Evolutionary conservation across 1,140 invertebrate species (phyloP), one percentile per base, ranked within the genome.

Genomic region (Drosophila azteca): DNA sequence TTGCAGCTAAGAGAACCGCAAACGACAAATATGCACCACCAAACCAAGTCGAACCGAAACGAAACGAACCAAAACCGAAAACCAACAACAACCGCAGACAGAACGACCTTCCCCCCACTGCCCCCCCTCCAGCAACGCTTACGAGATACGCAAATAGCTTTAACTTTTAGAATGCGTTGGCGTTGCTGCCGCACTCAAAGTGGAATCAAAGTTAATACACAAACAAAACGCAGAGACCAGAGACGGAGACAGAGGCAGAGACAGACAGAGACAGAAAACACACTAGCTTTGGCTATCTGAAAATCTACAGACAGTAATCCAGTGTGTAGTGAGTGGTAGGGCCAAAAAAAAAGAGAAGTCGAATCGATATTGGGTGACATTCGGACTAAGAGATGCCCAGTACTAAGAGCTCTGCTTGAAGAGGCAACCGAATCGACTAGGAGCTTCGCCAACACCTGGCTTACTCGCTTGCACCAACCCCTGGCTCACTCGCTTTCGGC

Each of bases 261-360:
- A 26, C 49, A 75, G 22, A 43, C 41, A 48, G 49, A 39, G 20
- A 50, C 7, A 22, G 51, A 22, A 46, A 59, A 44, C 29, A 31
- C 57, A 63, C 35, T 67, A 45, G 46, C 35, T 55, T 58, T 6
- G 76, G 52, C 24, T 85, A 84, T 84, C 81, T 77, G 64, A 45
- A 73, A 61, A 85, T 87, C 82, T 85, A 87, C 78, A 85, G 77
- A 87, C 82, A 87, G 81, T 85, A 85, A 85, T 85, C 81, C 82
- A 87, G 82, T 87, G 77, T 85, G 26, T 43, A 68, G 57, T 74
- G 65, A 68, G 57, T 74, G 65, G 73, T 45, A 68, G 50, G 69
- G 73, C 65, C 70, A 63, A 54, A 71, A 13, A 13, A 20, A 39
- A 13, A 39, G 2, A 31, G 35, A 0, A 39, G 1, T 13, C 13